Evolutionary conservation across 2,113 vertebrate genomes (phyloP).

Genomic region (Macrotus californicus): DNA sequence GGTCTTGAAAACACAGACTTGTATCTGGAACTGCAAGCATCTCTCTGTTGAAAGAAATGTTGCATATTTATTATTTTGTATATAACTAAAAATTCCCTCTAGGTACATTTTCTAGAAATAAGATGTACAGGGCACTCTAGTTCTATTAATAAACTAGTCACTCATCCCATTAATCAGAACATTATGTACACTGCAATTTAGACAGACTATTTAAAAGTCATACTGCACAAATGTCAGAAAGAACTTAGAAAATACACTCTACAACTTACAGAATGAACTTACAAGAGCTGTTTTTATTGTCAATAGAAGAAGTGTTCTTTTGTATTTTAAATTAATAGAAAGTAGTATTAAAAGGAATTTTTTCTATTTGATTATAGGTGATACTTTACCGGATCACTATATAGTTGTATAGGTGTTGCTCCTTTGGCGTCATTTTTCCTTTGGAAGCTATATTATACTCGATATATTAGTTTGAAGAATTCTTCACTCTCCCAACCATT

Average conservation of each 20-base stretch:
- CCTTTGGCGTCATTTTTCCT: not conserved
- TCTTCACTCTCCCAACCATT: not conserved
- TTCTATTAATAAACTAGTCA: not conserved
- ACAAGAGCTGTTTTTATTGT: not conserved
- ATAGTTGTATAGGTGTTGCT: not conserved
- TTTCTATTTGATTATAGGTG: not conserved
- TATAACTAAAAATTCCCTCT: not conserved
- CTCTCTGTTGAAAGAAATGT: not conserved
- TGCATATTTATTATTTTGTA: not conserved
- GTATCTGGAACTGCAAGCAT: not conserved
- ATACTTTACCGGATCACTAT: not conserved
- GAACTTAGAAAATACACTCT: not conserved
- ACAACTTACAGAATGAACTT: not conserved
- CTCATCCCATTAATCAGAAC: fast-evolving
- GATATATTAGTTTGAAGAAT: not conserved
- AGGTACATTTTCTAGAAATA: not conserved
- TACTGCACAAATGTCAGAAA: not conserved
- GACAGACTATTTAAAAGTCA: not conserved
- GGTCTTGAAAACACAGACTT: not conserved
- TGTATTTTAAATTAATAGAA: not conserved
- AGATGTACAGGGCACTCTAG: not conserved
- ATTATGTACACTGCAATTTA: not conserved
- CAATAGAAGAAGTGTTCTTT: not conserved
- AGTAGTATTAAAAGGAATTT: not conserved
- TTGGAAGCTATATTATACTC: not conserved